Percentiles rank a stretch among this genome's conserved stretches.
Evolutionary conservation across 37 sponge, comb jelly and placozoan species (phyloP).

Genomic region (Ephydatia muelleri): DNA sequence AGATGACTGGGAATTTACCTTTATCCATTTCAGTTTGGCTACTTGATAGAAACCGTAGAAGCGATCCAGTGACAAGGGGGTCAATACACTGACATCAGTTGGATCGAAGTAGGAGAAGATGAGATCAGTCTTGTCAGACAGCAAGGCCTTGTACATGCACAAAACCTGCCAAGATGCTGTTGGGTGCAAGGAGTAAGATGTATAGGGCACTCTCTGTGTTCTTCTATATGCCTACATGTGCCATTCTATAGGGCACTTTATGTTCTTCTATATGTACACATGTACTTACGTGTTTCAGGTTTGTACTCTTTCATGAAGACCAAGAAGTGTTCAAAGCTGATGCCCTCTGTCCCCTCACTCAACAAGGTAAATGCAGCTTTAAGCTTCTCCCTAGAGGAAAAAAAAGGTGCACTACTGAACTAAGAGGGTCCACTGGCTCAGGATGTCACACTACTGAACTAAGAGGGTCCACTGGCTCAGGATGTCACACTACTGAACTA

Average conservation of each 20-base stretch:
- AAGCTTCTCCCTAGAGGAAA: not conserved
- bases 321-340: not conserved
- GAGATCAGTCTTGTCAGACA: not conserved
- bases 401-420: not conserved
- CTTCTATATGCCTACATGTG: too few species aligned
- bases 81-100: not conserved
- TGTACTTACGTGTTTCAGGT: not conserved
- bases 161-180: not conserved
- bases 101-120: not conserved
- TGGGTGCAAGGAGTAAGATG: too few species aligned
- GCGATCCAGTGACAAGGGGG: not conserved
- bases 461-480: not conserved
- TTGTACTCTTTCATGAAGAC: constrained; percentile 7
- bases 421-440: not conserved
- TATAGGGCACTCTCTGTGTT: too few species aligned
- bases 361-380: not conserved
- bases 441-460: not conserved
- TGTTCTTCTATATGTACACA: not conserved
- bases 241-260: too few species aligned
- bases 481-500: not conserved
- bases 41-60: not conserved
- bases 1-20: not conserved
- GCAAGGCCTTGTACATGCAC: not conserved
- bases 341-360: not conserved
- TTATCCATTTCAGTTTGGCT: not conserved